A percentile compares a stretch with the other conserved stretches of the same genome.
Conservation (phyloP, 2,888 invertebrate genomes). For the Tortrix viridana region DNA sequence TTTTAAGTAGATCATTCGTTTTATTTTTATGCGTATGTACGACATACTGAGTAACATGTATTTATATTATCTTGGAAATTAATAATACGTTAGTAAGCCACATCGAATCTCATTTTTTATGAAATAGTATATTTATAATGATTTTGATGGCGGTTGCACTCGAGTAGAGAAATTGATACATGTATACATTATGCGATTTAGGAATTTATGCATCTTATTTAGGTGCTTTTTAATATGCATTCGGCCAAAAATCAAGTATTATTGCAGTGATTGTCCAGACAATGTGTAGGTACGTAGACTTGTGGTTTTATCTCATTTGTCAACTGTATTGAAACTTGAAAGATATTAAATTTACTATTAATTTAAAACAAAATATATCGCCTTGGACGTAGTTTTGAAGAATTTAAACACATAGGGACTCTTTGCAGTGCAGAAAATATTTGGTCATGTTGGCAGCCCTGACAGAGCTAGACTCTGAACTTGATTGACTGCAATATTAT, state of each 20-base stretch:
- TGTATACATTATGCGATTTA: slow-evolving; percentile 23
- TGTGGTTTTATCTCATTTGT: background rate
- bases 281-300: background rate
- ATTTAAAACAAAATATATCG: too few relatives aligned
- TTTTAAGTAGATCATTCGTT: slow-evolving; percentile 32
- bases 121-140: slow-evolving; percentile 37
- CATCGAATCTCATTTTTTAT: slow-evolving; percentile 54
- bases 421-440: background rate
- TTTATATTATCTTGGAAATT: slow-evolving; percentile 12
- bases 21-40: slow-evolving; percentile 17
- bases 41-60: slow-evolving; percentile 14
- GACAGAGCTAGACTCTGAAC: background rate
- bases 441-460: slow-evolving; percentile 1
- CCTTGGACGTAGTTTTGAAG: too few relatives aligned
- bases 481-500: background rate
- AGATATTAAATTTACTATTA: too few relatives aligned
- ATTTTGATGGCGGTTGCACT: slow-evolving; percentile 41
- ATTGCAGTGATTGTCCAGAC: slow-evolving; percentile 12
- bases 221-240: slow-evolving; percentile 24
- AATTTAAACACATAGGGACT: too few relatives aligned
- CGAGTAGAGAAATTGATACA: slow-evolving; percentile 31
- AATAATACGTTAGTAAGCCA: slow-evolving; percentile 35
- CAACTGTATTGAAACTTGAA: background rate
- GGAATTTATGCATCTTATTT: slow-evolving; percentile 17
- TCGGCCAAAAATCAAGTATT: slow-evolving; percentile 33